These are phyloP conservation scores for Hypolimnas misippus DNA, from an alignment of 2,888 invertebrate species.

Conservation along the genomic window DNA sequence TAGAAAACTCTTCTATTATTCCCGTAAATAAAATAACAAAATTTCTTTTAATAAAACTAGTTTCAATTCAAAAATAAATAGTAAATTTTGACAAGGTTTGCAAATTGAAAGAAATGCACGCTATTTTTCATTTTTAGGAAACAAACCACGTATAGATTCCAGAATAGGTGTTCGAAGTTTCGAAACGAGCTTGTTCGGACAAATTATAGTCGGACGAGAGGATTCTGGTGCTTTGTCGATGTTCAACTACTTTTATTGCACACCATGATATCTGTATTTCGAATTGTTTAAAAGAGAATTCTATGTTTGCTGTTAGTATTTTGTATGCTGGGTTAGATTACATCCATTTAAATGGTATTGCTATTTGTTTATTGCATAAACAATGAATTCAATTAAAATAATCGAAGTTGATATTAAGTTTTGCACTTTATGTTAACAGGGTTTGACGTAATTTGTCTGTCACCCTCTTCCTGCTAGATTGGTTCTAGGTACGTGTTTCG, in stretches of 20 bases:
- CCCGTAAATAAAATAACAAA: too few relatives aligned
- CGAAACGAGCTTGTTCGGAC: slow-evolving; percentile 49
- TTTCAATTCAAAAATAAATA: neutral
- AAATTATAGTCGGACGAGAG: slow-evolving; percentile 57
- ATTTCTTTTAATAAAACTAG: neutral
- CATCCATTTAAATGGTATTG: slow-evolving; percentile 21
- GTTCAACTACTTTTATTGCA: slow-evolving; percentile 56
- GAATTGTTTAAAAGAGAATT: slow-evolving; percentile 50
- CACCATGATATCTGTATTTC: slow-evolving; percentile 50
- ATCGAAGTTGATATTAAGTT: neutral
- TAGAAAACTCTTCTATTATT: too few relatives aligned
- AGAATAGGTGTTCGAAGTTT: slow-evolving; percentile 51
- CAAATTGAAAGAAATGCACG: slow-evolving; percentile 10
- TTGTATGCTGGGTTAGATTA: too few relatives aligned
- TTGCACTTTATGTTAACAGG: too few relatives aligned
- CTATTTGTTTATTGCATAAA: neutral
- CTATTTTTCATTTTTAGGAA: slow-evolving; percentile 12
- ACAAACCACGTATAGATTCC: slow-evolving; percentile 25
- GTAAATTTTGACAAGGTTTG: neutral
- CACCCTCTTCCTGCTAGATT: too few relatives aligned
- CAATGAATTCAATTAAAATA: neutral
- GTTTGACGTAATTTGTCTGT: too few relatives aligned
- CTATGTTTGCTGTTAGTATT: slow-evolving; percentile 28
- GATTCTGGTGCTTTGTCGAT: slow-evolving; percentile 48
- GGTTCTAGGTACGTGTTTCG: too few relatives aligned